Percentiles rank a stretch among this genome's conserved stretches.
Evolutionary conservation across 2,797 vertebrate genomes (phyloP).

Genomic region (Microctenopoma lineatum): DNA sequence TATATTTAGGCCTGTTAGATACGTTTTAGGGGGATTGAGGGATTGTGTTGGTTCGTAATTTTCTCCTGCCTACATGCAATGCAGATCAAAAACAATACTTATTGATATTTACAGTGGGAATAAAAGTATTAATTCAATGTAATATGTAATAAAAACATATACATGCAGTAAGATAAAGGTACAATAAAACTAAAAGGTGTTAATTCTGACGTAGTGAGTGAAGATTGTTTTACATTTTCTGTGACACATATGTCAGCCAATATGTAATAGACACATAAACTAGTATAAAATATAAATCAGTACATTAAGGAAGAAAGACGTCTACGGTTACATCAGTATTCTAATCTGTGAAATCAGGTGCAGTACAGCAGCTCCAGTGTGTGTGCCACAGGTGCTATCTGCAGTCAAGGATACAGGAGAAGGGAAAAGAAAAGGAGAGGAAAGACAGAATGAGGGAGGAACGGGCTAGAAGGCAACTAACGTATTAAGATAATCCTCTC

Average conservation of each 20-base stretch:
- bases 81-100: not conserved
- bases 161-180: not conserved
- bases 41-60: not conserved
- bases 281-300: not conserved
- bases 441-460: conserved; percentile 30
- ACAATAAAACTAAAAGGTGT: not conserved
- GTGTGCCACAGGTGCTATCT: conserved; percentile 63
- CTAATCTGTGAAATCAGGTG: conserved; percentile 8
- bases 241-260: not conserved
- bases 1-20: conserved; percentile 1
- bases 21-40: not conserved
- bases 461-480: conserved; percentile 57
- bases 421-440: not conserved
- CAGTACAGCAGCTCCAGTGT: not conserved
- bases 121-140: not conserved
- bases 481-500: conserved; percentile 81
- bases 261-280: not conserved
- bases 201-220: not conserved
- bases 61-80: not conserved
- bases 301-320: not conserved
- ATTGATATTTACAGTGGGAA: not conserved
- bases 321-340: not conserved
- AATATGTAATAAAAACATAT: not conserved
- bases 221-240: not conserved
- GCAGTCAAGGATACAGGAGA: conserved; percentile 25